phyloP scores from a whole-genome alignment of 1,140 invertebrate genomes.

The Calephelis nemesis region DNA sequence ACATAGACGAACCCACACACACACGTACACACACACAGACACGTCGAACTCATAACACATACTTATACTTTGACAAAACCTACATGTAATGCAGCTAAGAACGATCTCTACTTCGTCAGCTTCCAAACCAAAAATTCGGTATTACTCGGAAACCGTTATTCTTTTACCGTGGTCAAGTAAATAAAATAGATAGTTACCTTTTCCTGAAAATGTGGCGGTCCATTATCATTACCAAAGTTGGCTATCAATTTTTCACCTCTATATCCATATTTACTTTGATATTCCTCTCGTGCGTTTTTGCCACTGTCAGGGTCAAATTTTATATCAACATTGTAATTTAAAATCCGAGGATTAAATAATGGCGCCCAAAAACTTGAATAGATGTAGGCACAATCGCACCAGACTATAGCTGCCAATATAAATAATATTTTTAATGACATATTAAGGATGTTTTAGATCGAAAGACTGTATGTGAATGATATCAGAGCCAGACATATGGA shows the following conservation, averaged over 20 bases:
- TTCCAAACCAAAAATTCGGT: too few relatives aligned
- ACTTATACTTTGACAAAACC: too few relatives aligned
- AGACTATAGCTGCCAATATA: slow-evolving; percentile 38
- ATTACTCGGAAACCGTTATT: background rate
- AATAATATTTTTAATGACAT: slow-evolving; percentile 42
- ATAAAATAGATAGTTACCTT: background rate
- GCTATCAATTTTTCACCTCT: slow-evolving; percentile 59
- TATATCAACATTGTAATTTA: slow-evolving; percentile 59
- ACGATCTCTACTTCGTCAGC: too few relatives aligned
- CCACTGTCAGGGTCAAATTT: slow-evolving; percentile 54
- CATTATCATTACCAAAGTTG: slow-evolving; percentile 59
- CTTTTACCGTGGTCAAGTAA: background rate
- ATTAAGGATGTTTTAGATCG: slow-evolving; percentile 25
- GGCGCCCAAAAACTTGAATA: slow-evolving; percentile 72
- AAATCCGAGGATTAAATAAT: slow-evolving; percentile 56
- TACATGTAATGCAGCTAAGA: too few relatives aligned
- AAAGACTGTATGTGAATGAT: slow-evolving; percentile 30
- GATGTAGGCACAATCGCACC: slow-evolving; percentile 44
- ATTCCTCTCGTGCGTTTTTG: slow-evolving; percentile 43
- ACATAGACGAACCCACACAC: too few relatives aligned
- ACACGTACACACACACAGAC: too few relatives aligned
- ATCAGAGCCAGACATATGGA: slow-evolving; percentile 31
- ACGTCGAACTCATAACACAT: too few relatives aligned
- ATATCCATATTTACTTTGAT: slow-evolving; percentile 50
- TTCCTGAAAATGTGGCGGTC: slow-evolving; percentile 23